These are phyloP conservation scores for Ischnus inquisitorius DNA, from an alignment of 2,888 invertebrate genomes.

Conservation along the genomic window DNA sequence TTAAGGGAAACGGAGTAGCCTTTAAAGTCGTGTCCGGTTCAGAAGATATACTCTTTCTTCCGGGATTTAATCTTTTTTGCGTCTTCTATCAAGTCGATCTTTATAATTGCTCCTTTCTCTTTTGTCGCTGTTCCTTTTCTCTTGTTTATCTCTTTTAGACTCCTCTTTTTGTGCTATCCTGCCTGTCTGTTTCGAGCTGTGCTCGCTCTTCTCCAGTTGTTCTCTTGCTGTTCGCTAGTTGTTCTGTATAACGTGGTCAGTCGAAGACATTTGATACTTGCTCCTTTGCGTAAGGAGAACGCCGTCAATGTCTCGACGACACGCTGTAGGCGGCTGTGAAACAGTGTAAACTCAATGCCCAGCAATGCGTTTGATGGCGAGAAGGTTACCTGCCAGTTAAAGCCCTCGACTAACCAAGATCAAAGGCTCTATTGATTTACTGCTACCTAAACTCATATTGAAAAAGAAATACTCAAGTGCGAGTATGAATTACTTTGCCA, in stretches of 20 bases:
- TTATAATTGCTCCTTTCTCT: too few relatives aligned
- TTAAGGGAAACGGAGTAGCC: too few relatives aligned
- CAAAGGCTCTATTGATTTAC: background rate
- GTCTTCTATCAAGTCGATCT: too few relatives aligned
- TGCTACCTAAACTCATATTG: background rate
- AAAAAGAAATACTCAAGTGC: background rate
- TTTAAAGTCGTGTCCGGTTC: too few relatives aligned
- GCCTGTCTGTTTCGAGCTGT: too few relatives aligned
- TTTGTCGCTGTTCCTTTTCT: too few relatives aligned
- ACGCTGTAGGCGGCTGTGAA: background rate
- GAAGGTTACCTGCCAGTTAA: constrained; percentile 3
- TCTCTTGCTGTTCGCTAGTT: background rate
- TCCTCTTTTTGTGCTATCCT: too few relatives aligned
- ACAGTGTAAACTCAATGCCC: background rate
- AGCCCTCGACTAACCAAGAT: constrained; percentile 6
- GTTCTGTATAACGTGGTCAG: too few relatives aligned
- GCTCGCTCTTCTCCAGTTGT: too few relatives aligned
- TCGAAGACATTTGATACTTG: background rate
- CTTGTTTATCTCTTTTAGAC: too few relatives aligned
- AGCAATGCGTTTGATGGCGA: constrained; percentile 12
- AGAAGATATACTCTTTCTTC: too few relatives aligned
- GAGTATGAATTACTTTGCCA: constrained; percentile 1
- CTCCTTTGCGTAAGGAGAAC: background rate
- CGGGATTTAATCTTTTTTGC: too few relatives aligned
- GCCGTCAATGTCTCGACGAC: background rate